phyloP scores from a whole-genome alignment of 2,113 vertebrate genomes.

The Thamnaconus septentrionalis region DNA sequence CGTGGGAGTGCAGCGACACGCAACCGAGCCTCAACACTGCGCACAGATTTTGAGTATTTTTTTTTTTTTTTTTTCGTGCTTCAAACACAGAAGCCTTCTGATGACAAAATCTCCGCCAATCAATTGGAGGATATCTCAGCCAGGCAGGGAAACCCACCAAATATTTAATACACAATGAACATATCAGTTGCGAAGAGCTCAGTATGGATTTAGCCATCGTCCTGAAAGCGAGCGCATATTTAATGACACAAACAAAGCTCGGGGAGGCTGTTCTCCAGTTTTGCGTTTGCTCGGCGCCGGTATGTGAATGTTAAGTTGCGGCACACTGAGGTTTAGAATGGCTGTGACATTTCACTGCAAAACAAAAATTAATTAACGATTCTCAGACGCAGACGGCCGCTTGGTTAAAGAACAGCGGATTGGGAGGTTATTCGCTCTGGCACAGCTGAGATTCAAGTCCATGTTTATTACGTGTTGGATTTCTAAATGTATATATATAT shows the following conservation, averaged over 20 bases:
- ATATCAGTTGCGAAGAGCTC: slow-evolving; percentile 62
- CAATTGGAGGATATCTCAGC: slow-evolving; percentile 67
- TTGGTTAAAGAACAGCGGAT: slow-evolving; percentile 3
- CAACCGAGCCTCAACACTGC: slow-evolving; percentile 51
- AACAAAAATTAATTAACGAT: slow-evolving; percentile 17
- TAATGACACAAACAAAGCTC: slow-evolving; percentile 61
- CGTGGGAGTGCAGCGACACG: slow-evolving; percentile 38
- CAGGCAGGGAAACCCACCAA: slow-evolving; percentile 54
- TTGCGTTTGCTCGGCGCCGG: slow-evolving; percentile 36
- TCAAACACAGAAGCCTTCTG: slow-evolving; percentile 73
- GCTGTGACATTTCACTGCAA: slow-evolving; percentile 24
- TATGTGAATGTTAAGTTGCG: slow-evolving; percentile 52
- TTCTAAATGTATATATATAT: too few relatives aligned
- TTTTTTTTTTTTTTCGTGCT: slow-evolving; percentile 31
- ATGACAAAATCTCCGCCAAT: slow-evolving; percentile 70
- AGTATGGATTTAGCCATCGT: slow-evolving; percentile 65
- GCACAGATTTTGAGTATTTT: slow-evolving; percentile 43
- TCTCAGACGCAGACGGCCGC: background rate
- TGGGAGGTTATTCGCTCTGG: background rate
- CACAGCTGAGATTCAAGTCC: too few relatives aligned
- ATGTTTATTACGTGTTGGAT: too few relatives aligned
- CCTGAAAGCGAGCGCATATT: slow-evolving; percentile 55
- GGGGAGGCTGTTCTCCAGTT: slow-evolving; percentile 44
- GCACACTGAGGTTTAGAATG: slow-evolving; percentile 25
- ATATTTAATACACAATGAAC: slow-evolving; percentile 64